Evolutionary conservation across 2,113 vertebrate genomes (phyloP).

Genomic region (Petrocephalus zakoni): DNA sequence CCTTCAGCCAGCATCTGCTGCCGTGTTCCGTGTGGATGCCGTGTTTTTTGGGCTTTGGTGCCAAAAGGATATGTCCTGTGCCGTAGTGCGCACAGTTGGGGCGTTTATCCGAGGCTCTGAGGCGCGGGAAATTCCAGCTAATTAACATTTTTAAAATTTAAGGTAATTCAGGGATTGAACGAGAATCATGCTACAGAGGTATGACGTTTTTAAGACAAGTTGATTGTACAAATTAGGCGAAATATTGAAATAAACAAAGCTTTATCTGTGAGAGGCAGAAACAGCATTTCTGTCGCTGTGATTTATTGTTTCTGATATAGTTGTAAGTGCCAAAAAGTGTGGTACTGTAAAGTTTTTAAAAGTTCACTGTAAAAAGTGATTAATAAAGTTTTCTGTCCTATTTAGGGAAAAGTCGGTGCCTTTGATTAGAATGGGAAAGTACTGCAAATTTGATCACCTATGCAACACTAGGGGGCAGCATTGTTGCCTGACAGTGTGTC

Average conservation of each 20-base stretch:
- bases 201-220: not conserved
- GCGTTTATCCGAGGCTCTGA: not conserved
- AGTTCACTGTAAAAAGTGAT: constrained; percentile 25
- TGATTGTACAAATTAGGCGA: not conserved
- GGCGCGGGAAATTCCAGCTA: not conserved
- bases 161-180: not conserved
- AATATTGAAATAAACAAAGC: not conserved
- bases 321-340: constrained; percentile 35
- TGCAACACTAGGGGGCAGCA: not conserved
- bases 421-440: not conserved
- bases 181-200: not conserved
- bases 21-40: too few species aligned
- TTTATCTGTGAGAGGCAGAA: not conserved
- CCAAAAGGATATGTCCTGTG: not conserved
- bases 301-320: not conserved
- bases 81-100: not conserved
- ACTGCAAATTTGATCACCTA: not conserved
- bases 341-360: constrained; percentile 21
- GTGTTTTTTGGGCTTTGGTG: not conserved
- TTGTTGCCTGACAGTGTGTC: not conserved
- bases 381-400: constrained; percentile 12
- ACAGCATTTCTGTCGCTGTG: not conserved
- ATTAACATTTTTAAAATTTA: not conserved
- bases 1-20: not conserved
- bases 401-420: constrained; percentile 26